phyloP scores from a whole-genome alignment of 2,797 vertebrate species.

The Chelidonichthys spinosus region DNA sequence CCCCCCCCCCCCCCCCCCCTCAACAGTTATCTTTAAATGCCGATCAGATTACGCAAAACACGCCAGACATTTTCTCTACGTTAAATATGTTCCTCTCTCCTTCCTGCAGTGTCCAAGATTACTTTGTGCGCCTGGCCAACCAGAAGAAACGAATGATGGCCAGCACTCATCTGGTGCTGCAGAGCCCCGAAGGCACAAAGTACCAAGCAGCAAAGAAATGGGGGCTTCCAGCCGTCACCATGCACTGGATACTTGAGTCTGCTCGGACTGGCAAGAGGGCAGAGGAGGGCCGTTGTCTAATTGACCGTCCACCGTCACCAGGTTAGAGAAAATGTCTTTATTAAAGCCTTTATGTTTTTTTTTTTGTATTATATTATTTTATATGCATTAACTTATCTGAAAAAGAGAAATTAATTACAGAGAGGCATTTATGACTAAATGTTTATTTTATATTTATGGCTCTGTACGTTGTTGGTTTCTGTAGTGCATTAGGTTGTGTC shows the following conservation, averaged over 20 bases:
- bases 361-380: not conserved
- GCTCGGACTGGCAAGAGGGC: slow-evolving; percentile 87
- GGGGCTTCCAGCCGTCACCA: slow-evolving; percentile 91
- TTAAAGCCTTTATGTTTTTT: not conserved
- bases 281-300: slow-evolving; percentile 87
- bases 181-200: slow-evolving; percentile 91
- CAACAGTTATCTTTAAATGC: too few species aligned
- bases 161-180: slow-evolving; percentile 93
- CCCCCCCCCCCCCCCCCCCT: too few species aligned
- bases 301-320: slow-evolving; percentile 84
- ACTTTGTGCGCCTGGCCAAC: slow-evolving; percentile 93
- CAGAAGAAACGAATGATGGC: slow-evolving; percentile 93
- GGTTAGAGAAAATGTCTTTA: slow-evolving; percentile 76
- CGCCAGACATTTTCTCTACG: not conserved
- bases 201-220: slow-evolving; percentile 96
- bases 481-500: not conserved
- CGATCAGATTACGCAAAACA: too few species aligned
- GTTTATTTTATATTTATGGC: not conserved
- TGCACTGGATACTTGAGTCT: slow-evolving; percentile 92
- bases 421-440: not conserved
- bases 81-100: not conserved
- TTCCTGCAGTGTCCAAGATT: slow-evolving; percentile 92
- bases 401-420: too few species aligned
- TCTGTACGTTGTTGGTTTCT: not conserved
- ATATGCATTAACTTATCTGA: not conserved